These are phyloP conservation scores for Enteromius mattozi DNA, from an alignment of 2,797 vertebrate species.

Conservation along the genomic window DNA sequence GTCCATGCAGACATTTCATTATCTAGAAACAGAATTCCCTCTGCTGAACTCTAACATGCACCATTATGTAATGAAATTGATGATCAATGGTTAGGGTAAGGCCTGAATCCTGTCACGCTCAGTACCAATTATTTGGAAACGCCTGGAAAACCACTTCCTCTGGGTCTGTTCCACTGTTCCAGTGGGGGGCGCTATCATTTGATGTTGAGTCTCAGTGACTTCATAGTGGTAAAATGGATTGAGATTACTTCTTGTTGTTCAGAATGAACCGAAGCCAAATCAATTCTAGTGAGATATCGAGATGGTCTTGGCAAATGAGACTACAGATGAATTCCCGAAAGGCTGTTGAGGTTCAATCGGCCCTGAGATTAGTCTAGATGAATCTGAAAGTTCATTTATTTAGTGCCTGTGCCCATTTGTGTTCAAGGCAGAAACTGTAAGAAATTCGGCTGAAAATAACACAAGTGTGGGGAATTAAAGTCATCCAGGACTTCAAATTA, in stretches of 20 bases:
- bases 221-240: background rate
- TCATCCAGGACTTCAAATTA: constrained; percentile 1
- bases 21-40: constrained; percentile 15
- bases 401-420: background rate
- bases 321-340: constrained; percentile 18
- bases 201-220: background rate
- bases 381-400: constrained; percentile 29
- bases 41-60: background rate
- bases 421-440: constrained; percentile 2
- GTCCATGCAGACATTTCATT: constrained; percentile 25
- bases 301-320: constrained; percentile 23
- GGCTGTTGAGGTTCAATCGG: constrained; percentile 15
- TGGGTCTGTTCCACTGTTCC: background rate
- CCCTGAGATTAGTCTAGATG: constrained; percentile 27
- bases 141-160: background rate
- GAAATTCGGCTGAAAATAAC: background rate
- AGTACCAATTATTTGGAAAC: background rate
- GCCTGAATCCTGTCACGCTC: background rate
- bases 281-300: background rate
- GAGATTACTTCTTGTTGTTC: background rate
- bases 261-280: constrained; percentile 3
- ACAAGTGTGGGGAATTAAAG: background rate
- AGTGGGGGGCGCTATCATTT: background rate
- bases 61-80: constrained; percentile 14
- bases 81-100: background rate